Evolutionary conservation across 2,113 vertebrate genomes (phyloP), one percentile per base, ranked within the genome.

Genomic region (Rhinolophus ferrumequinum): DNA sequence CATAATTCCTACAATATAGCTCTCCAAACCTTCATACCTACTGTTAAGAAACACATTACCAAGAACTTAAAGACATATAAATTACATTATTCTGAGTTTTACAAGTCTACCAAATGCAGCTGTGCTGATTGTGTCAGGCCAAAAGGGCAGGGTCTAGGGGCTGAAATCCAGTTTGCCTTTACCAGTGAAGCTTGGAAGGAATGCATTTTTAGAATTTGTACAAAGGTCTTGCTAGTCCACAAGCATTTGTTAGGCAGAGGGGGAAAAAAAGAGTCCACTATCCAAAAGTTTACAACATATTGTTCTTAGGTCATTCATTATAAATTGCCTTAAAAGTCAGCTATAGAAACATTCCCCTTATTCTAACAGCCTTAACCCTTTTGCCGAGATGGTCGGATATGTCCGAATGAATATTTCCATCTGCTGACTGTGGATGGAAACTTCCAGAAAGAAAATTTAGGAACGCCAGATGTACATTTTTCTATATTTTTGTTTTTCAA

Each of bases 31-130:
- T 83, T 77, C 60, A 19, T 28, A 85, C 9, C 52, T 77, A 38
- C 76, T 86, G 30, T 60, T 79, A 90, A 83, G 35, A 95, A 95
- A 62, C 60, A 94, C 9, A 87, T 83, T 41, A 56, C 67, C 38
- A 79, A 77, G 77, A 93, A 77, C 11, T 83, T 83, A 90, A 94
- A 94, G 38, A 28, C 33, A 64, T 28, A 50, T 35, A 52, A 82
- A 92, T 22, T 89, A 33, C 30, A 70, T 76, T 66, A 90, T 62
- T 69, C 30, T 66, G 35, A 70, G 62, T 76, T 44, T 69, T 93
- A 82, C 35, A 87, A 69, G 38, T 33, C 69, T 52, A 86, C 35
- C 35, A 64, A 13, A 2, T 52, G 30, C 18, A 76, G 73, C 35
- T 77, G 15, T 87, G 67, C 5, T 47, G 52, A 80, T 2, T 54